These are phyloP conservation scores for Paramormyrops kingsleyae DNA, from an alignment of 2,113 vertebrate species.

Conservation along the genomic window DNA sequence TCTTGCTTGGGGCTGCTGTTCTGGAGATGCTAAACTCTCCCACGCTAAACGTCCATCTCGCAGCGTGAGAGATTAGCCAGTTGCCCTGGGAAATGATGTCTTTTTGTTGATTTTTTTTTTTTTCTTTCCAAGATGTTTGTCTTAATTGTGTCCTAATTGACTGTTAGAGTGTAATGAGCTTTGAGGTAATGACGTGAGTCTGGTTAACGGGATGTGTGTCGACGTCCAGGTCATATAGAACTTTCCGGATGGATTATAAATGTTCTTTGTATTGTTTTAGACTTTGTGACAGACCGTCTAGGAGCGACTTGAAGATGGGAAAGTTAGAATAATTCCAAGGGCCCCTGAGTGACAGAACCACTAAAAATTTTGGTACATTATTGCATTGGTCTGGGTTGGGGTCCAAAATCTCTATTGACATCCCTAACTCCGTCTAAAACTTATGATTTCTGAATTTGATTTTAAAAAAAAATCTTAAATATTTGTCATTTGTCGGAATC, in stretches of 20 bases:
- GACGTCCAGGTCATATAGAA: not conserved
- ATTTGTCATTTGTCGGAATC: not conserved
- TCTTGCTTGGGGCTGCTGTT: not conserved
- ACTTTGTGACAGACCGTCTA: not conserved
- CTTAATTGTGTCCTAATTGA: conserved; percentile 11
- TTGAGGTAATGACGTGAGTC: not conserved
- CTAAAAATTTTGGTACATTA: not conserved
- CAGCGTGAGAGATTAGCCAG: not conserved
- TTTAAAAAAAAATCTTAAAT: not conserved
- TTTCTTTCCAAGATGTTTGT: not conserved
- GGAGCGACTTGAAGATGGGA: not conserved
- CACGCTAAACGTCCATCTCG: not conserved
- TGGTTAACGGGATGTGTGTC: not conserved
- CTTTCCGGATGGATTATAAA: not conserved
- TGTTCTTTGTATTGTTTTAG: not conserved
- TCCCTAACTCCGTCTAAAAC: not conserved
- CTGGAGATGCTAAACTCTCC: not conserved
- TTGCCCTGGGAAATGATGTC: not conserved
- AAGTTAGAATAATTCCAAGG: not conserved
- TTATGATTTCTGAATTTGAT: not conserved
- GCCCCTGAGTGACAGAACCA: not conserved
- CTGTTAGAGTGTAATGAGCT: not conserved
- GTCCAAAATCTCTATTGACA: not conserved
- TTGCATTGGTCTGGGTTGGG: not conserved
- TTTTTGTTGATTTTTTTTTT: not conserved